Evolutionary conservation across 2,797 vertebrate genomes (phyloP).

Genomic region (Erpetoichthys calabaricus): DNA sequence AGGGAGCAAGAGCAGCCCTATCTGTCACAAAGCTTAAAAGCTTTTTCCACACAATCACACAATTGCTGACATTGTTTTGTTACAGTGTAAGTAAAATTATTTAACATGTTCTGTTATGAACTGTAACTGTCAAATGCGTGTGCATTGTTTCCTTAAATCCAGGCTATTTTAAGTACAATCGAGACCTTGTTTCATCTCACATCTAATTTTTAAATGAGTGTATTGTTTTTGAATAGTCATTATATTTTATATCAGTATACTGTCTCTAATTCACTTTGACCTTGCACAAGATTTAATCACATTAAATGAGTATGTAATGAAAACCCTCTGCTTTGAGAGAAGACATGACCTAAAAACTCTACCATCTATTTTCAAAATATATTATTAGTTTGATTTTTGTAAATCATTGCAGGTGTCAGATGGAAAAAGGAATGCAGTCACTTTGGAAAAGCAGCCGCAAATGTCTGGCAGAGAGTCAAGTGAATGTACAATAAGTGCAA

Average conservation of each 20-base stretch:
- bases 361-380: neutral
- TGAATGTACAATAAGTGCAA: neutral
- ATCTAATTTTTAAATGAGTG: neutral
- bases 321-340: neutral
- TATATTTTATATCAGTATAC: neutral
- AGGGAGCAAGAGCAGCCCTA: too few species aligned
- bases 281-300: neutral
- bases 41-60: too few species aligned
- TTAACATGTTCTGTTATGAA: too few species aligned
- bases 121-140: too few species aligned
- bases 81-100: too few species aligned
- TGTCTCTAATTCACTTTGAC: neutral
- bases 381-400: conserved; percentile 1
- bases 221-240: neutral
- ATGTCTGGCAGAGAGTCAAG: neutral
- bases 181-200: neutral
- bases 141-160: too few species aligned
- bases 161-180: too few species aligned
- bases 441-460: neutral
- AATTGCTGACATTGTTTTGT: too few species aligned
- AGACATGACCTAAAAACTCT: neutral
- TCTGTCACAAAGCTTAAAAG: too few species aligned
- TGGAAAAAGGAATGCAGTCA: neutral
- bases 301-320: neutral
- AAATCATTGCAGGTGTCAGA: conserved; percentile 1